phyloP scores from a whole-genome alignment of 2,888 invertebrate genomes.

The Parnassius orleans region DNA sequence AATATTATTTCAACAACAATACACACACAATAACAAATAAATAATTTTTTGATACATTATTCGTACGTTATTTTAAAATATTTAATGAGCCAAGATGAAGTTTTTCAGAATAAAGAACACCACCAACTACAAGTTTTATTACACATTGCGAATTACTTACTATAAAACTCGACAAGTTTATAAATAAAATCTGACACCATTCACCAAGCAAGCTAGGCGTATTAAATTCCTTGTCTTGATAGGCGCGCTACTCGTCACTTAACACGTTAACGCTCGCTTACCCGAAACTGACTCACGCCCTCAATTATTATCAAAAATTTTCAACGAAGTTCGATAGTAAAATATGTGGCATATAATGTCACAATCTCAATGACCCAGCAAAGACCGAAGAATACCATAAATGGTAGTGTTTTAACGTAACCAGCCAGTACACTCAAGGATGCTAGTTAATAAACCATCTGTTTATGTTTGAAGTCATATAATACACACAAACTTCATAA shows the following conservation, averaged over 20 bases:
- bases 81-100: no score
- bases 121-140: conserved; percentile 40
- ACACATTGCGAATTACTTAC: conserved; percentile 31
- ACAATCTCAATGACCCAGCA: conserved; percentile 38
- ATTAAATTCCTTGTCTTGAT: conserved; percentile 4
- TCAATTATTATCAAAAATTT: conserved; percentile 45
- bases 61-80: no score
- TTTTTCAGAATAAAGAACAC: no score
- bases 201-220: conserved; percentile 40
- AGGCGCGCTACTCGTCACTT: conserved; percentile 43
- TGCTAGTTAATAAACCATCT: conserved; percentile 21
- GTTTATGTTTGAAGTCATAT: conserved; percentile 2
- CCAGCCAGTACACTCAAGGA: conserved; percentile 35
- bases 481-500: not conserved
- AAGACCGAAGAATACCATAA: conserved; percentile 53
- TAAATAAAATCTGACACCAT: conserved; percentile 20
- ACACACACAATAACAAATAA: no score
- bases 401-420: conserved; percentile 51
- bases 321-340: conserved; percentile 29
- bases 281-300: conserved; percentile 52
- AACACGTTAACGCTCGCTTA: conserved; percentile 34
- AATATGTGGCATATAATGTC: conserved; percentile 55
- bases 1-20: no score
- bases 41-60: no score
- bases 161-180: conserved; percentile 20